phyloP scores from a whole-genome alignment of 2,113 vertebrate genomes.

The Thymallus thymallus region DNA sequence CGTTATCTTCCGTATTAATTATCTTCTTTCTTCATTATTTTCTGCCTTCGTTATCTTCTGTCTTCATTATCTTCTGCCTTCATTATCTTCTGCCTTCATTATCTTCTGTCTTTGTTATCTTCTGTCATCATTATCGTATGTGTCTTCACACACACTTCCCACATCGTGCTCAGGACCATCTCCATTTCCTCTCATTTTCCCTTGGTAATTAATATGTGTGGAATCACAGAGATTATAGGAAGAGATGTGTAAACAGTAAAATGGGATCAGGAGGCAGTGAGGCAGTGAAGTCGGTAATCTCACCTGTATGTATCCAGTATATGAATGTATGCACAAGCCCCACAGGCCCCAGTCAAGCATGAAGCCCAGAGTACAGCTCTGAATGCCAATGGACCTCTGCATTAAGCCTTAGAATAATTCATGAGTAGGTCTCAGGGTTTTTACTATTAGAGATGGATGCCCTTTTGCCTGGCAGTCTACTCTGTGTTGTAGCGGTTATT shows the following conservation, averaged over 20 bases:
- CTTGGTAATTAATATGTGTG: not conserved
- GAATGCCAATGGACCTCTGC: conserved; percentile 51
- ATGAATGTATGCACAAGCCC: not conserved
- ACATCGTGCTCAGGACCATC: not conserved
- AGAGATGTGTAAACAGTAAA: conserved; percentile 39
- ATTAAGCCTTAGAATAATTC: conserved; percentile 58
- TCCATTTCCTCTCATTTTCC: not conserved
- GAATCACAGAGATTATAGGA: conserved; percentile 36
- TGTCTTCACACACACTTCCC: too few species aligned
- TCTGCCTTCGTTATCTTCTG: too few species aligned
- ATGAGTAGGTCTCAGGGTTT: conserved; percentile 47
- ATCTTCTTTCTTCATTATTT: too few species aligned
- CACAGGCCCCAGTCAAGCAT: conserved; percentile 44
- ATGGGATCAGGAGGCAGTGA: conserved; percentile 12
- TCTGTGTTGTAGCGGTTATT: not conserved
- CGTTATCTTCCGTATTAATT: too few species aligned
- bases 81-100: too few species aligned
- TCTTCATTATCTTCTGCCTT: too few species aligned
- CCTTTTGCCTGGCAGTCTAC: not conserved
- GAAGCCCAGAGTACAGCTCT: conserved; percentile 44
- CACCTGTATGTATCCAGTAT: conserved; percentile 29
- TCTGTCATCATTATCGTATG: too few species aligned
- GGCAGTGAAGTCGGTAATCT: conserved; percentile 41
- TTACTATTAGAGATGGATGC: conserved; percentile 11
- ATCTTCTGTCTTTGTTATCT: too few species aligned